Evolutionary conservation across 2,113 vertebrate genomes (phyloP).

Genomic region (Osmerus mordax): DNA sequence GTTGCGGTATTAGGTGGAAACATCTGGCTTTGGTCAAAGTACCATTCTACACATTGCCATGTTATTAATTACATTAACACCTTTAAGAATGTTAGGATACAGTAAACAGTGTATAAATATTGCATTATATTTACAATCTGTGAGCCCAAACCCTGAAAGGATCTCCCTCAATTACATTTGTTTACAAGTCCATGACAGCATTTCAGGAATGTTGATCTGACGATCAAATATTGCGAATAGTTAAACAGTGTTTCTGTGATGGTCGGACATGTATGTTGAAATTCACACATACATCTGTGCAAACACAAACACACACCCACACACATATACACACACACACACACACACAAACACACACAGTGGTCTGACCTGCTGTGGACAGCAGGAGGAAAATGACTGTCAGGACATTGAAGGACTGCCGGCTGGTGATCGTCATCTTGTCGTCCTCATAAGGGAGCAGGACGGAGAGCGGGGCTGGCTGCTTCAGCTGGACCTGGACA

Average conservation of each 20-base stretch:
- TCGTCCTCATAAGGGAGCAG: constrained; percentile 78
- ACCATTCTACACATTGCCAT: constrained; percentile 29
- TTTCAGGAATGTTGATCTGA: no score
- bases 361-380: constrained; percentile 83
- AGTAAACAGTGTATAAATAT: constrained; percentile 36
- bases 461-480: constrained; percentile 26
- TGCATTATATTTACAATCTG: constrained; percentile 36
- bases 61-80: constrained; percentile 56
- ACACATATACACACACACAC: background rate
- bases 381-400: constrained; percentile 82
- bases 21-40: constrained; percentile 39
- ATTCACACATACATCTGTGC: background rate
- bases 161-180: background rate
- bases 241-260: no score
- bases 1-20: constrained; percentile 33
- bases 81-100: constrained; percentile 38
- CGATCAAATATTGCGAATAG: background rate
- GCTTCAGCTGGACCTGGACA: constrained; percentile 64
- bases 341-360: background rate
- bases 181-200: background rate
- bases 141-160: constrained; percentile 10
- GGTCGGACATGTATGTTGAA: no score
- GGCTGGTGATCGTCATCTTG: constrained; percentile 94
- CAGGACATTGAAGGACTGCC: constrained; percentile 85
- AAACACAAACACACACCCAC: constrained; percentile 12